These are phyloP conservation scores for Drosophila mojavensis DNA, from an alignment of 1,140 invertebrate genomes.

Conservation along the genomic window DNA sequence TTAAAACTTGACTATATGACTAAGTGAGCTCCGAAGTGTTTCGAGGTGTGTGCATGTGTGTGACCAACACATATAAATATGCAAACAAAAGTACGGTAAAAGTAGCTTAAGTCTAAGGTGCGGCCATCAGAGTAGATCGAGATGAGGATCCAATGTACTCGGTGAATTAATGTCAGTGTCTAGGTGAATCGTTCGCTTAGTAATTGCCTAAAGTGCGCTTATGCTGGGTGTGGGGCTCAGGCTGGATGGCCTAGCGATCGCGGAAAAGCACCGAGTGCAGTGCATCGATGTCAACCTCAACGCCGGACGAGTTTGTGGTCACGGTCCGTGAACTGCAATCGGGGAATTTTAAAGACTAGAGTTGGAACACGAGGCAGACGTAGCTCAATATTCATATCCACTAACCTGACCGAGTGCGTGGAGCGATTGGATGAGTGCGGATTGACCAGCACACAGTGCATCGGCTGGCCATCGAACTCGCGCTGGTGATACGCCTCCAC, in stretches of 20 bases:
- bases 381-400: no score
- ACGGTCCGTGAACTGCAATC: constrained; percentile 59
- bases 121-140: not conserved
- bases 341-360: not conserved
- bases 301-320: constrained; percentile 70
- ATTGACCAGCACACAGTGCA: constrained; percentile 92
- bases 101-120: not conserved
- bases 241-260: constrained; percentile 42
- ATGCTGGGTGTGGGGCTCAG: not conserved
- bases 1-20: constrained; percentile 6
- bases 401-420: constrained; percentile 83
- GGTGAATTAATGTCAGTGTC: constrained; percentile 2
- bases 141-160: not conserved
- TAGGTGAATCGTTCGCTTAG: constrained; percentile 3
- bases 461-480: constrained; percentile 93
- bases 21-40: not conserved
- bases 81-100: no score
- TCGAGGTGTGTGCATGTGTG: no score
- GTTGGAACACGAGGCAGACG: no score
- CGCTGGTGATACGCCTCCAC: constrained; percentile 96
- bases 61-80: not conserved
- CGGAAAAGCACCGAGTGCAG: constrained; percentile 73
- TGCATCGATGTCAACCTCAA: constrained; percentile 73
- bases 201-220: constrained; percentile 19
- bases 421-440: constrained; percentile 87